Conservation (phyloP, 2,113 vertebrate species). For the Gnathonemus longibarbis region DNA sequence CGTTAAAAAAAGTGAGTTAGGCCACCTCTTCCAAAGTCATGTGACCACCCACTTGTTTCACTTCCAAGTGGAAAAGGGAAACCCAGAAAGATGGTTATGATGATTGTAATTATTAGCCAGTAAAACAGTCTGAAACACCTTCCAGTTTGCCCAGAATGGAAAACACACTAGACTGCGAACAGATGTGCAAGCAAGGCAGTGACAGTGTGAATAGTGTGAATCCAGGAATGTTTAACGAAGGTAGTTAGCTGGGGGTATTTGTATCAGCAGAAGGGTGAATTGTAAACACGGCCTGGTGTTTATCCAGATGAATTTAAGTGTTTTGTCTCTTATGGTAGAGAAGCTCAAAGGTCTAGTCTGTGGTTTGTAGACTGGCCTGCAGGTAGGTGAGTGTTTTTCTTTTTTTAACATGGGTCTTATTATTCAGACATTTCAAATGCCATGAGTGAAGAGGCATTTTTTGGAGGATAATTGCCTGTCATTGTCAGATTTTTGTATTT, state of each 20-base stretch:
- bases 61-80: not conserved
- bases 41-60: not conserved
- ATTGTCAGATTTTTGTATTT: not conserved
- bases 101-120: not conserved
- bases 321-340: not conserved
- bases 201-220: not conserved
- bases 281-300: not conserved
- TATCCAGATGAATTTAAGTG: not conserved
- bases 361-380: not conserved
- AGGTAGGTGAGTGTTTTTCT: not conserved
- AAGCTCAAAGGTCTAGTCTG: not conserved
- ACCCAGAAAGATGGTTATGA: not conserved
- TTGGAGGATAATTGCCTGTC: not conserved
- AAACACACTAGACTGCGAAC: not conserved
- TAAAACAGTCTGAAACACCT: not conserved
- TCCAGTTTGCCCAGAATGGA: not conserved
- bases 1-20: not conserved
- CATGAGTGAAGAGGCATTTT: not conserved
- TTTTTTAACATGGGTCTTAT: not conserved
- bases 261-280: not conserved
- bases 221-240: not conserved
- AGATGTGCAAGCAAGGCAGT: not conserved
- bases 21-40: not conserved
- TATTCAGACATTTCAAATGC: not conserved
- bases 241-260: not conserved